Conservation (phyloP, 1,140 invertebrate species). For the Lethocerus indicus region DNA sequence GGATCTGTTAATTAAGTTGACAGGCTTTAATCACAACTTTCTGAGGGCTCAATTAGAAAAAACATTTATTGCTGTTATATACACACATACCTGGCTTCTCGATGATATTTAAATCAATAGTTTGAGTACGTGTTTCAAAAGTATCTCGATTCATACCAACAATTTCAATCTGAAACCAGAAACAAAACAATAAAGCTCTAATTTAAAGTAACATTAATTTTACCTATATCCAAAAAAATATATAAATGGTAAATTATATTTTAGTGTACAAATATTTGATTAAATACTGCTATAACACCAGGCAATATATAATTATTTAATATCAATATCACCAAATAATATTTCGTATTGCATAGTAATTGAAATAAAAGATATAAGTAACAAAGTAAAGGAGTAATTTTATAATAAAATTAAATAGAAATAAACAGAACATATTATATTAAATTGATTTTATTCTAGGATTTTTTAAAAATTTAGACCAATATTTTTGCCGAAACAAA, state of each 20-base stretch:
- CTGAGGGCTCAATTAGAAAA: neutral
- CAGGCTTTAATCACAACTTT: neutral
- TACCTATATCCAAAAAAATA: neutral
- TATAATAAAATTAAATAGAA: no score
- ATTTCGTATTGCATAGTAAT: no score
- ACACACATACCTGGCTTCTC: slow-evolving; percentile 28
- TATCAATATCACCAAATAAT: neutral
- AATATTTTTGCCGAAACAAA: no score
- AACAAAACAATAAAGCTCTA: neutral
- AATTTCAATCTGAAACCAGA: slow-evolving; percentile 43
- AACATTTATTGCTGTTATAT: neutral
- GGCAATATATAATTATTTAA: neutral
- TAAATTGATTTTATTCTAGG: no score
- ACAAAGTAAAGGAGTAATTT: no score
- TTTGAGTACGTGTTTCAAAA: slow-evolving; percentile 51
- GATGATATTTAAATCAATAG: slow-evolving; percentile 41
- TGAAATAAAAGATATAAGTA: no score
- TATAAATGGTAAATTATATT: neutral
- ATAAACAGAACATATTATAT: no score
- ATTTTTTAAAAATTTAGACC: no score
- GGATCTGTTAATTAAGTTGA: slow-evolving; percentile 25
- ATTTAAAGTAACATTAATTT: neutral
- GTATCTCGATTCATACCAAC: slow-evolving; percentile 56
- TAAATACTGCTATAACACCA: neutral
- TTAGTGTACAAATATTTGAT: neutral